Conservation (phyloP, 1,140 invertebrate species). For the Panagrolaimus sp. region DNA sequence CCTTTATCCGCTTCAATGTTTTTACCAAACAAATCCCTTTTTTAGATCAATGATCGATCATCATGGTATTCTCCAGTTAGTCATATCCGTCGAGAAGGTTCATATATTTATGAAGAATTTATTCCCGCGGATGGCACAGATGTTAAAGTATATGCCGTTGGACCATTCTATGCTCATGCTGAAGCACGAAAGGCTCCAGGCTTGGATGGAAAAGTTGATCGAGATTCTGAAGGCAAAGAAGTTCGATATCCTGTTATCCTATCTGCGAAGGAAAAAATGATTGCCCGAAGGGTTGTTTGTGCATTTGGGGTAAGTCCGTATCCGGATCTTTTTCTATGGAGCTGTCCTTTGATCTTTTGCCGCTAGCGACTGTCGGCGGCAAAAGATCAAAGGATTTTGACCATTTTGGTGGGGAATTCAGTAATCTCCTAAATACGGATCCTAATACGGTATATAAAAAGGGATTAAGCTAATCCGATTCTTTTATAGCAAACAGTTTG, state of each 20-base stretch:
- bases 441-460: background rate
- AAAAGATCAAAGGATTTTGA: too few species aligned
- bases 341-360: too few species aligned
- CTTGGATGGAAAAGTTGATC: constrained; percentile 84
- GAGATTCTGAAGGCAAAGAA: constrained; percentile 96
- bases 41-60: constrained; percentile 88
- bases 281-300: constrained; percentile 91
- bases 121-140: constrained; percentile 98
- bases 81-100: constrained; percentile 87
- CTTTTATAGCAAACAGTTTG: constrained; percentile 82
- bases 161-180: constrained; percentile 96
- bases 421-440: background rate
- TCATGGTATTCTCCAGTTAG: constrained; percentile 96
- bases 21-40: constrained; percentile 19
- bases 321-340: background rate
- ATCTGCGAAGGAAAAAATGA: constrained; percentile 94
- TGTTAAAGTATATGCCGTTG: constrained; percentile 85
- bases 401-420: too few species aligned
- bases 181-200: constrained; percentile 88
- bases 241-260: constrained; percentile 96
- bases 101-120: constrained; percentile 98
- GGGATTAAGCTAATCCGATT: constrained; percentile 18
- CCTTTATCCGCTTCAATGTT: background rate
- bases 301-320: constrained; percentile 78
- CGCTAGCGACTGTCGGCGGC: too few species aligned